Percentiles rank a stretch among this genome's conserved stretches.
Evolutionary conservation across 2,888 invertebrate genomes (phyloP).

Genomic region (Macrophya alboannulata): DNA sequence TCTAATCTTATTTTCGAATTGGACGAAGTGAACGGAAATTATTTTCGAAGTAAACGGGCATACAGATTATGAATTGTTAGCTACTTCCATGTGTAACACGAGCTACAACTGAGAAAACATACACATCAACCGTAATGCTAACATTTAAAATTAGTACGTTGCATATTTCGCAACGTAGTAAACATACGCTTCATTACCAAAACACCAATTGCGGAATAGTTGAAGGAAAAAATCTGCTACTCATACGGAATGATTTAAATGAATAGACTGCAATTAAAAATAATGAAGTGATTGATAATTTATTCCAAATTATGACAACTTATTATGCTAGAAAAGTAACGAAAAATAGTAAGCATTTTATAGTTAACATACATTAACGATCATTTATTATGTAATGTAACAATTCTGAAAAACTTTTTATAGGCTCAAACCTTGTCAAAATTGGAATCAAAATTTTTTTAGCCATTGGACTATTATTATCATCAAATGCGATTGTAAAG

Average conservation of each 20-base stretch:
- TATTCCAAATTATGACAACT: conserved; percentile 19
- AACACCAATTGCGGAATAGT: neutral
- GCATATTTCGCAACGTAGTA: conserved; percentile 64
- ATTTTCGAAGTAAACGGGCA: neutral
- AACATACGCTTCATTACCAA: neutral
- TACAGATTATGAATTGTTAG: neutral
- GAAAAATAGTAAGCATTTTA: conserved; percentile 5
- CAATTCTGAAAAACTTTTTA: neutral
- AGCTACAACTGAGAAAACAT: neutral
- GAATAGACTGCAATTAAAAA: neutral
- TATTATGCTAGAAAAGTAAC: conserved; percentile 7
- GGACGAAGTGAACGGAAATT: no score
- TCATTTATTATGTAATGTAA: neutral
- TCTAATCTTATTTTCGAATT: neutral
- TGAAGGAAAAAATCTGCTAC: neutral
- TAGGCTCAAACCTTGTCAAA: neutral
- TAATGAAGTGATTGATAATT: conserved; percentile 29
- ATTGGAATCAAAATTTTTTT: neutral
- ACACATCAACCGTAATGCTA: conserved; percentile 63
- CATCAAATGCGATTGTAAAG: neutral
- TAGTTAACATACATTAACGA: neutral
- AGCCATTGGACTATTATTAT: neutral
- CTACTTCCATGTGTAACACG: neutral
- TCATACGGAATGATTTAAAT: neutral
- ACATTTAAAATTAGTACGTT: conserved; percentile 69